These are phyloP conservation scores for Linurgus olivaceus DNA, from an alignment of 2,797 vertebrate genomes.

Conservation along the genomic window DNA sequence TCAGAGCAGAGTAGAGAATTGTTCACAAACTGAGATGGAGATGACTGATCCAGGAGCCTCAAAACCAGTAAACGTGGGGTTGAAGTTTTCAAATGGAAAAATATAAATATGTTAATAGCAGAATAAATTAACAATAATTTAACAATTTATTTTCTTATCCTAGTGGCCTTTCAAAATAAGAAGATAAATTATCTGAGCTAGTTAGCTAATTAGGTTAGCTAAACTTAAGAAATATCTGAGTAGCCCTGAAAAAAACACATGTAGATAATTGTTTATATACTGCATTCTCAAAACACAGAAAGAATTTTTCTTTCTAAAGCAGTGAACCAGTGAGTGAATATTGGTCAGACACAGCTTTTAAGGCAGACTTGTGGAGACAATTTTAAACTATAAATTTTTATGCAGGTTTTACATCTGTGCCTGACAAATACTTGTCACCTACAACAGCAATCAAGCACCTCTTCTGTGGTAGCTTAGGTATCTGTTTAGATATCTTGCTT, in stretches of 20 bases:
- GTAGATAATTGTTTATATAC: background rate
- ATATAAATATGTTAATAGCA: background rate
- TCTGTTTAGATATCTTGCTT: background rate
- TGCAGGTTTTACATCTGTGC: background rate
- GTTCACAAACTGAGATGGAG: accelerated
- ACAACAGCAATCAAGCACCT: background rate
- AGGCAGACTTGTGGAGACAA: background rate
- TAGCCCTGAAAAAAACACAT: background rate
- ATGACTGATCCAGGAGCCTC: background rate
- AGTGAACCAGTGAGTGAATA: background rate
- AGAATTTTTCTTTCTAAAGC: background rate
- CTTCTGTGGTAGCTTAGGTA: background rate
- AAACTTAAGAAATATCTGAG: background rate
- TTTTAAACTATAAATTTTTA: background rate
- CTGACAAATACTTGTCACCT: background rate
- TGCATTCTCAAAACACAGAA: background rate
- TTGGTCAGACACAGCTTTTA: background rate
- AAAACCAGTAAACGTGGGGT: background rate
- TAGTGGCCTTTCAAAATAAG: background rate
- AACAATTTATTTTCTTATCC: background rate
- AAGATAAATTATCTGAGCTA: background rate
- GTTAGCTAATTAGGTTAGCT: background rate
- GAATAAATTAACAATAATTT: background rate
- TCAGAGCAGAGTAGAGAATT: background rate
- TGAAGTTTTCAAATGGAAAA: background rate